These are phyloP conservation scores for Lagria hirta DNA, from an alignment of 2,888 invertebrate species.

Conservation along the genomic window DNA sequence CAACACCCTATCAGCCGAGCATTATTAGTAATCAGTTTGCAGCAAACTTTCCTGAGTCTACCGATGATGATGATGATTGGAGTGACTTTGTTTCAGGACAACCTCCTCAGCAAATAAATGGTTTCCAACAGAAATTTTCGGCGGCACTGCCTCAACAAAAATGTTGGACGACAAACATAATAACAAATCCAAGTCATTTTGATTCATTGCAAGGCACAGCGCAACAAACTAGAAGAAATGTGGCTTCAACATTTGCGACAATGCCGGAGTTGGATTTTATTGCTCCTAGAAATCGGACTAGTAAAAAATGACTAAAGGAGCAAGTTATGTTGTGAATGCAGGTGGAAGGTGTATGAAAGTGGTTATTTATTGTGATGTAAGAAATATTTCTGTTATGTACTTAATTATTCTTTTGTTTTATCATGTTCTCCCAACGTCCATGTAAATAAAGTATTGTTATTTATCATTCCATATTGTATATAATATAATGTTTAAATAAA, in stretches of 20 bases:
- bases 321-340: conserved; percentile 48
- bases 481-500: conserved; percentile 23
- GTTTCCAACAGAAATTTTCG: conserved; percentile 24
- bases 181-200: conserved; percentile 48
- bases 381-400: conserved; percentile 19
- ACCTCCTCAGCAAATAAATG: conserved; percentile 37
- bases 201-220: conserved; percentile 32
- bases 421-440: conserved; percentile 23
- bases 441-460: conserved; percentile 29
- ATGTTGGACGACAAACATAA: conserved; percentile 42
- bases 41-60: conserved; percentile 6
- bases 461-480: conserved; percentile 29
- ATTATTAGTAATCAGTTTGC: conserved; percentile 48
- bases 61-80: conserved; percentile 58
- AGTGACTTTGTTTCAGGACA: conserved; percentile 60
- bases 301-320: conserved; percentile 53
- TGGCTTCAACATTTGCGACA: conserved; percentile 30
- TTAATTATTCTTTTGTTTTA: conserved; percentile 16
- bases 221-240: conserved; percentile 10
- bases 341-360: conserved; percentile 4
- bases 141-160: conserved; percentile 3
- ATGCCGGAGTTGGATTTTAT: conserved; percentile 61
- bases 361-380: conserved; percentile 12
- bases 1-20: conserved; percentile 37
- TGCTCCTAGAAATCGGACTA: conserved; percentile 52